A percentile compares a stretch with the other conserved stretches of the same genome.
These are phyloP conservation scores for Halichondria panicea DNA, from an alignment of 37 sponge, comb jelly and placozoan species.

Conservation along the genomic window DNA sequence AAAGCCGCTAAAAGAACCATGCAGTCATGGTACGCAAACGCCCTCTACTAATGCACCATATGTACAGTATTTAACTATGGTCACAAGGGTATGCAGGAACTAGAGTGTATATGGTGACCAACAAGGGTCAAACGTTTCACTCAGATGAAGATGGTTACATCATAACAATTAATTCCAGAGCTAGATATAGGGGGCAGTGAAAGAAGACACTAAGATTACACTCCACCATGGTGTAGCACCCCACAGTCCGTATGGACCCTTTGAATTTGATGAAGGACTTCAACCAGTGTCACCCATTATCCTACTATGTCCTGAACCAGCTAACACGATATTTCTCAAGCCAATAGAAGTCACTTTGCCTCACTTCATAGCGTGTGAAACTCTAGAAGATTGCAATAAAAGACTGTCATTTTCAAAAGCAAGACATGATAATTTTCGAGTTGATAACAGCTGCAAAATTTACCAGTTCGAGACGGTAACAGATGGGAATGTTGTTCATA, in stretches of 20 bases:
- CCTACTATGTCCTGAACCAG: neutral
- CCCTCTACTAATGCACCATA: no score
- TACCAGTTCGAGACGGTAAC: neutral
- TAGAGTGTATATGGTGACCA: neutral
- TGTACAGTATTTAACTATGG: no score
- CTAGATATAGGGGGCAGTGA: neutral
- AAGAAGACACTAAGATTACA: neutral
- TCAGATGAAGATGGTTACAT: neutral
- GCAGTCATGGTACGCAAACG: no score
- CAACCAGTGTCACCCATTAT: constrained; percentile 5
- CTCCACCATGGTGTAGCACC: neutral
- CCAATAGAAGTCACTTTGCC: neutral
- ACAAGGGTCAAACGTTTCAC: neutral
- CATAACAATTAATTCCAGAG: neutral
- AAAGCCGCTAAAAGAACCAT: no score
- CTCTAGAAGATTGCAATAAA: neutral
- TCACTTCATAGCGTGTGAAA: neutral
- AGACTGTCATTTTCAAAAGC: neutral
- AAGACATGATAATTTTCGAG: neutral
- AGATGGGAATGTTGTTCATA: neutral
- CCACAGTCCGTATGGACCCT: neutral
- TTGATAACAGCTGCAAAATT: neutral
- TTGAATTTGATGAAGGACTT: neutral
- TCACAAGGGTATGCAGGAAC: neutral
- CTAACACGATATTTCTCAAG: constrained; percentile 1